Percentiles rank a stretch among this genome's conserved stretches.
phyloP scores from a whole-genome alignment of 2,797 vertebrate species.

The Decapterus maruadsi region DNA sequence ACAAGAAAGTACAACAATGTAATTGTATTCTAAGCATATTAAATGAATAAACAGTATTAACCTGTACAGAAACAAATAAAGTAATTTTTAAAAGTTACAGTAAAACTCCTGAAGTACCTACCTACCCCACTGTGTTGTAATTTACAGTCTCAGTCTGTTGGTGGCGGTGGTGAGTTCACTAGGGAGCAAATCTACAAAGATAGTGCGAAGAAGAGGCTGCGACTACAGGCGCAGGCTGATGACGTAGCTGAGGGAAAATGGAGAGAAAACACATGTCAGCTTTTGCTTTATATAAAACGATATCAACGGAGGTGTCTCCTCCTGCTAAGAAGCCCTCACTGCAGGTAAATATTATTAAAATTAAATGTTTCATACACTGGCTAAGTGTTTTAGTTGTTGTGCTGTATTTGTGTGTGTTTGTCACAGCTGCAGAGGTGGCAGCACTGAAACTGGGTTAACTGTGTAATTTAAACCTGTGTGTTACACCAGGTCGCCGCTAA shows the following conservation, averaged over 20 bases:
- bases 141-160: accelerated
- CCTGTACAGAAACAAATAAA: too few relatives aligned
- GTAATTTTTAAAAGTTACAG: not conserved
- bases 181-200: not conserved
- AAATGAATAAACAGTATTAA: not conserved
- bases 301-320: conserved; percentile 39
- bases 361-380: accelerated
- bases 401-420: not conserved
- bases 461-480: not conserved
- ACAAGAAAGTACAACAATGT: too few relatives aligned
- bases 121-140: not conserved
- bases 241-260: conserved; percentile 64
- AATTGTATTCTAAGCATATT: not conserved
- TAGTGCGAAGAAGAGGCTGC: conserved; percentile 10
- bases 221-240: conserved; percentile 51
- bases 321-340: conserved; percentile 37
- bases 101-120: not conserved
- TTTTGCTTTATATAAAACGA: conserved; percentile 77
- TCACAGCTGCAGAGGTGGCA: not conserved
- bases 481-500: conserved; percentile 64
- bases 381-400: not conserved
- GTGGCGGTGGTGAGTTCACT: conserved; percentile 45
- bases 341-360: conserved; percentile 64
- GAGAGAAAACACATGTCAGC: conserved; percentile 86
- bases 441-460: not conserved